Base-by-base conservation (phyloP, 1,140 invertebrate species). In the Cotesia typhae region DNA sequence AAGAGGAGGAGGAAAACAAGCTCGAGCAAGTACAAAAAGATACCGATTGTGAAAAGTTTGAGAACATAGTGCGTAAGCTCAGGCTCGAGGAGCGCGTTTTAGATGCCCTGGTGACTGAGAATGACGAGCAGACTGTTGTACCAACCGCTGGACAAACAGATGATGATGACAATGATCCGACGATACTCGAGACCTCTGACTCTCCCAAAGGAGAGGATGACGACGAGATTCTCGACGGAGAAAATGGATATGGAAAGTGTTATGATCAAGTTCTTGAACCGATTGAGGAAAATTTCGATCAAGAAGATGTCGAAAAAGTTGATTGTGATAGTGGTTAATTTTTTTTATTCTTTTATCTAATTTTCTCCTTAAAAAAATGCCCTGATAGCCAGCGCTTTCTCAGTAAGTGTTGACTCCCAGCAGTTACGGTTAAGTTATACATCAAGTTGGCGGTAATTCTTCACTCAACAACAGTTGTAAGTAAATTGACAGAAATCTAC, bases 11-110 rank as follows among this genome's bases (percentile, higher is more conserved):
- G 17, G n/a, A 28, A 5, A 17, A 51, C 14, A 51, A 51, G 35
- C 28, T 12, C 20, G 69, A 71, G n/a, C 28, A n/a, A 37, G 28
- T 12, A n/a, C 35, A 82, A n/a, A 76, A 75, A 14, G 78, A 79
- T 0, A 74, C 75, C 17, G 78, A 81, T 14, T 77, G 80, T 36
- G 84, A 83, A 4, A 84, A 82, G 63, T 74, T 86, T n/a, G 81
- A 82, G 59, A 84, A 85, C 75, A 78, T 80, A 0, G 78, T 85
- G 1, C 80, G 80, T 10, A 81, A 84, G 63, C 69, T 86, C 2
- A 81, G 75, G 9, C 76, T 85, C 4, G 81, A 82, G 57, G 81
- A 82, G 10, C 80, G 80, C 37, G 80, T 84, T 3, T 76, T 84
- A 63, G 79, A 82, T 3, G 79, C 78, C 0, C 70, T 84, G 4